Percentiles rank a stretch among this genome's conserved stretches.
These are phyloP conservation scores for Tryphoninae sp. DNA, from an alignment of 2,888 invertebrate species.

Conservation along the genomic window DNA sequence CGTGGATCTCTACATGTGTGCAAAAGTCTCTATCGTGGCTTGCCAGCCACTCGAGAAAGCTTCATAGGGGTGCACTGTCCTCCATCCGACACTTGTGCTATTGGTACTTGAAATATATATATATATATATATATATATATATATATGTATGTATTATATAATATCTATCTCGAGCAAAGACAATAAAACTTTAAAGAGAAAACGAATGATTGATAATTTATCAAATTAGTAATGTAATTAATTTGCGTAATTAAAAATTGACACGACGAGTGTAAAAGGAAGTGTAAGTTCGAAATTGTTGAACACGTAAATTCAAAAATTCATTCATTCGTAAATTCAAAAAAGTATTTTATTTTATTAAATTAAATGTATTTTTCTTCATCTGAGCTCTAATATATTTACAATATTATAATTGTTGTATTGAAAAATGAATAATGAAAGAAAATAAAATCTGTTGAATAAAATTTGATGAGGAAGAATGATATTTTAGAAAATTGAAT, in stretches of 20 bases:
- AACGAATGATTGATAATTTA: neutral
- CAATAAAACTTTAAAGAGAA: too few relatives aligned
- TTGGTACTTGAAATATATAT: slow-evolving; percentile 66
- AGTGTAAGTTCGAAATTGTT: neutral
- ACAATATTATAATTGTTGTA: neutral
- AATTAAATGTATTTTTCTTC: too few relatives aligned
- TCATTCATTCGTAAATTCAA: too few relatives aligned
- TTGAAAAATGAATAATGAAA: neutral
- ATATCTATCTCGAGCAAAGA: neutral
- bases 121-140: too few relatives aligned
- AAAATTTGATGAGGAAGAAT: neutral
- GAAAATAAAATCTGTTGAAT: neutral
- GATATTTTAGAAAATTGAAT: too few relatives aligned
- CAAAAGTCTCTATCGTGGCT: neutral
- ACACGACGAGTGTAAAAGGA: neutral
- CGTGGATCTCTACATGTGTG: neutral
- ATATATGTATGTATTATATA: too few relatives aligned
- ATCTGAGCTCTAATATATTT: too few relatives aligned
- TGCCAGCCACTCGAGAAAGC: slow-evolving; percentile 29
- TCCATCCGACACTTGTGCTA: slow-evolving; percentile 69
- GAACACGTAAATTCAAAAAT: neutral
- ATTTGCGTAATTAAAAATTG: neutral
- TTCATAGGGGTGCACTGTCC: slow-evolving; percentile 75
- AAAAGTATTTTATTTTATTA: too few relatives aligned
- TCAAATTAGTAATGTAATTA: neutral